Percentiles rank a stretch among this genome's conserved stretches.
Evolutionary conservation across 2,888 invertebrate genomes (phyloP).

Genomic region (Cryptosula pallasiana): DNA sequence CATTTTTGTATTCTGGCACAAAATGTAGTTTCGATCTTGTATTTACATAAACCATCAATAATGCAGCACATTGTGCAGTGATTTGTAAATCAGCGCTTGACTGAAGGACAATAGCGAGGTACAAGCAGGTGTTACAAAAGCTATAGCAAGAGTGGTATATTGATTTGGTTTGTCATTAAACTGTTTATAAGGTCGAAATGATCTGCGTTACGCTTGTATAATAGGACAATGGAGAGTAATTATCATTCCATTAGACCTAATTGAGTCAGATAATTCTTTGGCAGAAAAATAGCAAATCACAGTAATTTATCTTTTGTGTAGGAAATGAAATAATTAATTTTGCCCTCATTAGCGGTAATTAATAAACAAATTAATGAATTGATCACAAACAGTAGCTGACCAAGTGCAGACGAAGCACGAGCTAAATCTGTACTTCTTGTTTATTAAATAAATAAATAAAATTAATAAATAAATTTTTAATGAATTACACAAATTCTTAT

Average conservation of each 20-base stretch:
- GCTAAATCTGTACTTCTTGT: no score
- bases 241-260: not conserved
- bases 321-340: not conserved
- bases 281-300: not conserved
- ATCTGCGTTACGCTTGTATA: not conserved
- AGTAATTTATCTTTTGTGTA: not conserved
- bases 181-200: not conserved
- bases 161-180: not conserved
- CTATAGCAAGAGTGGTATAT: not conserved
- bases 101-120: no score
- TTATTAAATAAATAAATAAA: no score
- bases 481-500: no score
- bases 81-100: not conserved
- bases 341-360: not conserved
- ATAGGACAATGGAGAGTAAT: not conserved
- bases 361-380: no score
- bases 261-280: not conserved
- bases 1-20: not conserved
- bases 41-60: not conserved
- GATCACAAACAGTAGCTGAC: no score
- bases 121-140: no score
- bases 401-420: no score
- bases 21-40: not conserved
- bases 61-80: not conserved
- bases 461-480: no score